phyloP scores from a whole-genome alignment of 2,888 invertebrate genomes.

The Heliconius ismenius region DNA sequence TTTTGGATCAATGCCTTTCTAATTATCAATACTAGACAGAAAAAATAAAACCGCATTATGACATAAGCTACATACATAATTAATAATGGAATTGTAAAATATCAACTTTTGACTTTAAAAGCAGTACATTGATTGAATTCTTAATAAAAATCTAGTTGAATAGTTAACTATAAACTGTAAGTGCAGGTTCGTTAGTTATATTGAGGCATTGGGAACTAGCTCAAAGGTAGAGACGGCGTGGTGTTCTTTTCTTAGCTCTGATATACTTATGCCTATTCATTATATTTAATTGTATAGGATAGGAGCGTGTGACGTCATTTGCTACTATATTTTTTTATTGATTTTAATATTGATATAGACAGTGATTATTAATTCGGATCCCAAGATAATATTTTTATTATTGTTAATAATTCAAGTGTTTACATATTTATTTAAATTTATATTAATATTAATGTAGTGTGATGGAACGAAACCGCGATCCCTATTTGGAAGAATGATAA shows the following conservation, averaged over 20 bases:
- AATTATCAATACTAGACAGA: conserved; percentile 14
- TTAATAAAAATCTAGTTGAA: conserved; percentile 17
- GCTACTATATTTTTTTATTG: conserved; percentile 28
- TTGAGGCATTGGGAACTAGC: conserved; percentile 30
- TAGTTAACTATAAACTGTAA: conserved; percentile 10
- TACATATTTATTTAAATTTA: too few species aligned
- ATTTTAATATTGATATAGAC: too few species aligned
- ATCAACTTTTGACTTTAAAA: conserved; percentile 9
- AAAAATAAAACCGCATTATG: conserved; percentile 9
- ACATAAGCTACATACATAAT: conserved; percentile 15
- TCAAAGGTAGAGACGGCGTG: conserved; percentile 50
- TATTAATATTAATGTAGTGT: too few species aligned
- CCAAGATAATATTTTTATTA: too few species aligned
- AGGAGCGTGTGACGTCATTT: conserved; percentile 54
- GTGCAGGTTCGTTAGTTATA: conserved; percentile 16
- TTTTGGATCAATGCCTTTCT: conserved; percentile 33
- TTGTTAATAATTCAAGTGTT: too few species aligned
- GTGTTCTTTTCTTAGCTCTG: conserved; percentile 58
- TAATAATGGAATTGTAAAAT: conserved; percentile 28
- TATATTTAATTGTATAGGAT: conserved; percentile 66
- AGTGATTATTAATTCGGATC: too few species aligned
- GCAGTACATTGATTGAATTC: conserved; percentile 8
- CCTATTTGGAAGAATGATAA: too few species aligned
- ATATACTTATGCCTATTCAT: conserved; percentile 62
- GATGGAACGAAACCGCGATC: too few species aligned